Percentiles rank a stretch among this genome's conserved stretches.
Conservation (phyloP, 2,113 vertebrate species). For the Gobius niger region DNA sequence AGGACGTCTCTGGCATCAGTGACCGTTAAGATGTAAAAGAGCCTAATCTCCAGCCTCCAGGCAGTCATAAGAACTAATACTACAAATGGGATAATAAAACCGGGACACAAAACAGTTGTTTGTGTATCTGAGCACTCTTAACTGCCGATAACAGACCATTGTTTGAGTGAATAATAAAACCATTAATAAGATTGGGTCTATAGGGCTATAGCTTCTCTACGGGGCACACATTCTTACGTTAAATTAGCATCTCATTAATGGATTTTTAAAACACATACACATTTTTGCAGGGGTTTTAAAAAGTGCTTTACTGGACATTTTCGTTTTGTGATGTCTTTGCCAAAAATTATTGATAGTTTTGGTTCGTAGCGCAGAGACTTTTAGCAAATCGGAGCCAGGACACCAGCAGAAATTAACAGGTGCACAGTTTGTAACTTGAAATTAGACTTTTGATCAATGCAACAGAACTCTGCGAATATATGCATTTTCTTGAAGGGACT, state of each 20-base stretch:
- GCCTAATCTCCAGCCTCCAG: conserved; percentile 9
- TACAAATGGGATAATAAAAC: conserved; percentile 7
- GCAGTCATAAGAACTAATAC: conserved; percentile 10
- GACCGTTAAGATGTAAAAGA: conserved; percentile 11
- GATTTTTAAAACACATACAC: background rate
- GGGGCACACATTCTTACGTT: background rate
- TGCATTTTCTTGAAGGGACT: too few species aligned
- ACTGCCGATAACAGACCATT: background rate
- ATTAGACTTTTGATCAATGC: too few species aligned
- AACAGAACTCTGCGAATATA: too few species aligned
- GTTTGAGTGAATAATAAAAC: background rate
- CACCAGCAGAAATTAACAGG: too few species aligned
- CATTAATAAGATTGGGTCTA: background rate
- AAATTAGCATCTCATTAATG: background rate
- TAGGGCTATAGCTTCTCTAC: background rate
- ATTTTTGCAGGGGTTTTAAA: background rate
- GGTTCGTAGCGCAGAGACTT: too few species aligned
- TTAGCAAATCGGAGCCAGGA: too few species aligned
- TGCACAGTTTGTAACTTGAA: too few species aligned
- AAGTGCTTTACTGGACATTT: background rate
- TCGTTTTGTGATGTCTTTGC: too few species aligned
- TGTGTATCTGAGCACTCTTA: background rate
- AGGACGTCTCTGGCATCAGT: background rate
- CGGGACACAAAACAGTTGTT: conserved; percentile 1
- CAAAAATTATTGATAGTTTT: too few species aligned